Percentiles rank a stretch among this genome's conserved stretches.
These are phyloP conservation scores for Corydoras maculifer DNA, from an alignment of 2,113 vertebrate genomes.

Conservation along the genomic window DNA sequence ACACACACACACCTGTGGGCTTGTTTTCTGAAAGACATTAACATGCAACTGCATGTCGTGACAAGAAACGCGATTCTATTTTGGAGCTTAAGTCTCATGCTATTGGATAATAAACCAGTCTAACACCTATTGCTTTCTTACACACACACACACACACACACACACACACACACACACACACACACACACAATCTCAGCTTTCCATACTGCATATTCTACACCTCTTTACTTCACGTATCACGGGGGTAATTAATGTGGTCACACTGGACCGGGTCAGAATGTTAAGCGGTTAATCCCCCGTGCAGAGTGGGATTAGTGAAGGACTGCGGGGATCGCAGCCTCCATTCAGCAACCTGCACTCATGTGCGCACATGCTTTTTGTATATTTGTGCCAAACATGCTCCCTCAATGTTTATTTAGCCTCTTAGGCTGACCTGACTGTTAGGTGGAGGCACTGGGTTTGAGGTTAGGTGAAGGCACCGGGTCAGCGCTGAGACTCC, in stretches of 20 bases:
- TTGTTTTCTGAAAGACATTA: constrained; percentile 29
- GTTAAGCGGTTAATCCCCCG: constrained; percentile 25
- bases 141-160: not conserved
- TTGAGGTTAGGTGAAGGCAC: too few species aligned
- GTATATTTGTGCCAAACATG: not conserved
- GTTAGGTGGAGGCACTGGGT: too few species aligned
- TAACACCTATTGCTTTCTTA: not conserved
- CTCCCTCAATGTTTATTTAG: too few species aligned
- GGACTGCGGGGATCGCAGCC: constrained; percentile 15
- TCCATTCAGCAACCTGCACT: constrained; percentile 21
- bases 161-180: constrained; percentile 4
- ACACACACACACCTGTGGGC: constrained; percentile 15
- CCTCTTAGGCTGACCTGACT: too few species aligned
- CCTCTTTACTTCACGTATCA: constrained; percentile 8
- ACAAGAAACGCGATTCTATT: constrained; percentile 37
- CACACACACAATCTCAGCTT: constrained; percentile 1
- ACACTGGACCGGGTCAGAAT: constrained; percentile 30
- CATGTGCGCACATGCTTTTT: too few species aligned
- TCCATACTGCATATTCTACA: not conserved
- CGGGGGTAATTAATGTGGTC: constrained; percentile 34
- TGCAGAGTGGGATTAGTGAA: constrained; percentile 39
- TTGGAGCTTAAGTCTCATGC: constrained; percentile 30
- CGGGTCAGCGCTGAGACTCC: too few species aligned
- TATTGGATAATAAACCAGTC: constrained; percentile 40
- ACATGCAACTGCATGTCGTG: constrained; percentile 25